Evolutionary conservation across 92 coral and sea anemone species (phyloP).

Genomic region (Heliopora coerulea): DNA sequence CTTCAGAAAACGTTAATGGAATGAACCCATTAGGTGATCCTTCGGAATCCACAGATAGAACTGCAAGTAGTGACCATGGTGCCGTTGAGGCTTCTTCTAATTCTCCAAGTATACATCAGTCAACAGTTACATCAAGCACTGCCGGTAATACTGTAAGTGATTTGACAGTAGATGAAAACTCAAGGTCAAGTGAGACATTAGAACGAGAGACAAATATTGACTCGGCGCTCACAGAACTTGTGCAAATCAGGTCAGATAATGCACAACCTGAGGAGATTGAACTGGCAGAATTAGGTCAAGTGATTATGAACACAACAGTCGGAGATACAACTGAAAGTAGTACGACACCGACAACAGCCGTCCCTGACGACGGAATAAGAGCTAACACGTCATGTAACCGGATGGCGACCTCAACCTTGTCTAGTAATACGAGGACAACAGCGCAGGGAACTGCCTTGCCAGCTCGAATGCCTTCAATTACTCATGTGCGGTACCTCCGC

Average conservation of each 20-base stretch:
- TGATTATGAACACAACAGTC: background rate
- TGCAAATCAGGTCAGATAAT: background rate
- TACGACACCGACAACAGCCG: background rate
- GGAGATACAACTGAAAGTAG: background rate
- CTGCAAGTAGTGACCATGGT: background rate
- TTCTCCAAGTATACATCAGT: background rate
- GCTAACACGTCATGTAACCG: background rate
- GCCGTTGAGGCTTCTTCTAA: background rate
- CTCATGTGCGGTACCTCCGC: slow-evolving; percentile 36
- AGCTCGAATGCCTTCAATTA: slow-evolving; percentile 26
- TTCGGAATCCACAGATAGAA: background rate
- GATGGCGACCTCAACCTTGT: background rate
- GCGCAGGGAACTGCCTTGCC: background rate
- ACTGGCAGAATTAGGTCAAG: background rate
- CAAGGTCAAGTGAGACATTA: slow-evolving; percentile 4
- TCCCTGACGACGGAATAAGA: background rate
- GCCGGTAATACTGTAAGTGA: background rate
- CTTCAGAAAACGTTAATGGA: background rate
- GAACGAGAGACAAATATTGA: background rate
- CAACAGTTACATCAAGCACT: background rate
- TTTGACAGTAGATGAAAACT: background rate
- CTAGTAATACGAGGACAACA: slow-evolving; percentile 1
- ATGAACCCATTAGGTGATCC: background rate
- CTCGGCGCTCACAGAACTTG: background rate
- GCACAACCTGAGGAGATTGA: background rate